Conservation (phyloP, 2,113 vertebrate species). For the Strigops habroptila region DNA sequence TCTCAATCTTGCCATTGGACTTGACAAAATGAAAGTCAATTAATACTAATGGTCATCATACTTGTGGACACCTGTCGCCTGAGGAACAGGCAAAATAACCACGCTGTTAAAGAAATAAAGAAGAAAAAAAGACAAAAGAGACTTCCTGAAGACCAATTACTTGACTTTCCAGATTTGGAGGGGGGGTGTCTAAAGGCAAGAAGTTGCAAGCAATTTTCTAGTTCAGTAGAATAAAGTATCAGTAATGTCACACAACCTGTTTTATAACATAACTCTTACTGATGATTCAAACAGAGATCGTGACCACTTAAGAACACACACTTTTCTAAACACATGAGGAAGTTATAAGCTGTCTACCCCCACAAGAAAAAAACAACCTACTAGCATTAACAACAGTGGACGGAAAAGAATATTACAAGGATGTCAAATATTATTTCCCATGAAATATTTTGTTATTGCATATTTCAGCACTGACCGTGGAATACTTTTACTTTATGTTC, state of each 20-base stretch:
- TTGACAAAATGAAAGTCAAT: not conserved
- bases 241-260: conserved; percentile 9
- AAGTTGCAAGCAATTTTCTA: not conserved
- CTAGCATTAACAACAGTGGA: not conserved
- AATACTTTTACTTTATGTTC: not conserved
- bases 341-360: not conserved
- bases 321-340: not conserved
- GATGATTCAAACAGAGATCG: not conserved
- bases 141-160: not conserved
- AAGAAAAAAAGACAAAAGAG: not conserved
- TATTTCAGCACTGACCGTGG: not conserved
- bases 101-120: not conserved
- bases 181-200: not conserved
- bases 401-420: not conserved
- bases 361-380: not conserved
- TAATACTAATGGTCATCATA: not conserved
- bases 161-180: not conserved
- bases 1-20: not conserved
- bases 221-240: not conserved
- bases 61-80: not conserved
- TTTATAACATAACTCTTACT: not conserved
- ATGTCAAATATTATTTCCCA: not conserved
- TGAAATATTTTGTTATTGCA: not conserved
- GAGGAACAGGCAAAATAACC: not conserved
- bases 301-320: not conserved